Evolutionary conservation across 2,113 vertebrate genomes (phyloP).

Genomic region (Globicephala melas): DNA sequence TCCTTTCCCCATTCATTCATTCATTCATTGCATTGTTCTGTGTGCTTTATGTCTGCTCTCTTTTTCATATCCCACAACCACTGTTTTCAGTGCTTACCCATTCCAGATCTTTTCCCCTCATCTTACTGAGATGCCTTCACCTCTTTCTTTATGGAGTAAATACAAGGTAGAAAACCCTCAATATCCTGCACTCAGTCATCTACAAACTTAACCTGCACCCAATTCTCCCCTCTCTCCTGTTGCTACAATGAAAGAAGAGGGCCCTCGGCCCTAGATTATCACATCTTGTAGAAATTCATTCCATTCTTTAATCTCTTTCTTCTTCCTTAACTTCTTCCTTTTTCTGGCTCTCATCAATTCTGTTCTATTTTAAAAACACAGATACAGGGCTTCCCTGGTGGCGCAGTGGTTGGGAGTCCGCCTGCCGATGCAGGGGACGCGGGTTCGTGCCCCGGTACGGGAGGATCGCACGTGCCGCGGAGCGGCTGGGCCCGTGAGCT

Average conservation of each 20-base stretch:
- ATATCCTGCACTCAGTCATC: neutral
- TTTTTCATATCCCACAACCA: neutral
- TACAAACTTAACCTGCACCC: neutral
- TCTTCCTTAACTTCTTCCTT: neutral
- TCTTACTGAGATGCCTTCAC: neutral
- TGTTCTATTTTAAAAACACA: neutral
- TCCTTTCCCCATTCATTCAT: neutral
- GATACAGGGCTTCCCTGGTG: too few relatives aligned
- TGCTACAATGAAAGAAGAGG: neutral
- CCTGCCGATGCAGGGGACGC: too few relatives aligned
- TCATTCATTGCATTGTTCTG: neutral
- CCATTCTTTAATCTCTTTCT: neutral
- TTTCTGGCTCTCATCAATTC: neutral
- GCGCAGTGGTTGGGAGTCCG: too few relatives aligned
- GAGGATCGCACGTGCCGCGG: too few relatives aligned
- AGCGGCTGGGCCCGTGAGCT: too few relatives aligned
- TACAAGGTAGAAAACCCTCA: neutral
- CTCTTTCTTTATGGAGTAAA: neutral
- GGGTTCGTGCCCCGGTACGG: too few relatives aligned
- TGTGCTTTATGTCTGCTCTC: neutral
- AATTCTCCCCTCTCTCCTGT: neutral
- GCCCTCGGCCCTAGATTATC: neutral
- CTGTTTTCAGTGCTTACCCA: neutral
- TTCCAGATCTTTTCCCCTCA: neutral
- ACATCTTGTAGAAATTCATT: neutral